phyloP scores from a whole-genome alignment of 2,113 vertebrate species.

The Stegastes partitus region DNA sequence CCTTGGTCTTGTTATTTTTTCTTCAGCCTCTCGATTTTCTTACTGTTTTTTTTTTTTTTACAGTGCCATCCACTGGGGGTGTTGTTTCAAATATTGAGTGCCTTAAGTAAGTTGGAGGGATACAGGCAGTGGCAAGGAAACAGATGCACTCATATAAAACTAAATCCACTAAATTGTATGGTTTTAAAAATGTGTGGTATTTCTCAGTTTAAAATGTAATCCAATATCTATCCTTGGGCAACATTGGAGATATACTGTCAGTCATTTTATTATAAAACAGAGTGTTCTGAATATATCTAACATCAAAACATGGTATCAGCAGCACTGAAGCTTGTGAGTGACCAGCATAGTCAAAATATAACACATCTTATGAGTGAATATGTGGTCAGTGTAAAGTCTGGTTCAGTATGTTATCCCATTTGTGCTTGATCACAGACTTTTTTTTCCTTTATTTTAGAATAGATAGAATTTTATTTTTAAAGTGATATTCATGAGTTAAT shows the following conservation, averaged over 20 bases:
- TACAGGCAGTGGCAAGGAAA: neutral
- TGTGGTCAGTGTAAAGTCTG: neutral
- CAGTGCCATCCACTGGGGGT: neutral
- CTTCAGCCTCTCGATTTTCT: neutral
- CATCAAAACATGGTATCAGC: neutral
- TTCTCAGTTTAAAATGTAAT: neutral
- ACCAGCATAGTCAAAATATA: neutral
- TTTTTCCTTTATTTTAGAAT: neutral
- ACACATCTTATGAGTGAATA: neutral
- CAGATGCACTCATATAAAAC: neutral
- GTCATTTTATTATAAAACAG: neutral
- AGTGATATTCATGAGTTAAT: neutral
- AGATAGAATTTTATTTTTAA: neutral
- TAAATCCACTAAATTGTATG: neutral
- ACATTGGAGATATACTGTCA: neutral
- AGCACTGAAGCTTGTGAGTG: neutral
- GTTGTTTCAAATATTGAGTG: constrained; percentile 10
- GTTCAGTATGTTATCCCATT: too few relatives aligned
- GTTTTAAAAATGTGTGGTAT: neutral
- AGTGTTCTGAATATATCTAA: neutral
- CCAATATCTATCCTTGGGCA: neutral
- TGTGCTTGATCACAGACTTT: neutral
- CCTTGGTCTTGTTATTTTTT: constrained; percentile 9
- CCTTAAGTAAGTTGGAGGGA: constrained; percentile 16
- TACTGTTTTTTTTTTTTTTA: neutral